phyloP scores from a whole-genome alignment of 2,888 invertebrate genomes.

The Dicycla oo region DNA sequence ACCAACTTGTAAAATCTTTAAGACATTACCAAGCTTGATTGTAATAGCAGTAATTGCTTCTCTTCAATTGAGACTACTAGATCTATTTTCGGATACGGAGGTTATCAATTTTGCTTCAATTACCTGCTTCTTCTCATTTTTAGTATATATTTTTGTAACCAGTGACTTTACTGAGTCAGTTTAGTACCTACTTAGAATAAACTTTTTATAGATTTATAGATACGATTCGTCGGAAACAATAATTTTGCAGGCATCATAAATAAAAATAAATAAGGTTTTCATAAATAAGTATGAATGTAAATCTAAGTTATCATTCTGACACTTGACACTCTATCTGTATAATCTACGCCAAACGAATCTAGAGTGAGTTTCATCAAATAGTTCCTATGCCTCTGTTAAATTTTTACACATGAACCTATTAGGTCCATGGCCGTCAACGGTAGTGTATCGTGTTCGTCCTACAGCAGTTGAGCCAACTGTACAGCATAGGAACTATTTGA shows the following conservation, averaged over 20 bases:
- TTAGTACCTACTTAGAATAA: neutral
- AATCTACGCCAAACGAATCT: neutral
- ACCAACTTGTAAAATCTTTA: neutral
- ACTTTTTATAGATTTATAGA: no score
- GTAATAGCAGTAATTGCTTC: slow-evolving; percentile 12
- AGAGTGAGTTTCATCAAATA: no score
- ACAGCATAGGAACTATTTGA: no score
- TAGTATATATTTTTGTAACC: slow-evolving; percentile 3
- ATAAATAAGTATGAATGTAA: neutral
- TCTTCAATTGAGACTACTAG: slow-evolving; percentile 17
- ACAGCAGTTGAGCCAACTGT: no score
- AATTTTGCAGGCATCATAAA: no score
- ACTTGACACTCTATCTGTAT: neutral
- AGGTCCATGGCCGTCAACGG: no score
- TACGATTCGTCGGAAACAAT: no score
- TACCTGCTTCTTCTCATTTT: neutral
- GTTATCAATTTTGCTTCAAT: slow-evolving; percentile 29
- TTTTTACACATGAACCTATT: no score
- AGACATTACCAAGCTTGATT: neutral
- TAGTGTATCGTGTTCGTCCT: no score
- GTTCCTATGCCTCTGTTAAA: no score
- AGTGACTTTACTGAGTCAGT: neutral
- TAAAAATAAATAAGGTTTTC: no score
- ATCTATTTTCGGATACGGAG: slow-evolving; percentile 30
- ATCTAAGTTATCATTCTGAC: neutral